A percentile compares a stretch with the other conserved stretches of the same genome.
Conservation (phyloP, 35 echinoderm and acorn worm genomes). For the Hemicentrotus pulcherrimus region DNA sequence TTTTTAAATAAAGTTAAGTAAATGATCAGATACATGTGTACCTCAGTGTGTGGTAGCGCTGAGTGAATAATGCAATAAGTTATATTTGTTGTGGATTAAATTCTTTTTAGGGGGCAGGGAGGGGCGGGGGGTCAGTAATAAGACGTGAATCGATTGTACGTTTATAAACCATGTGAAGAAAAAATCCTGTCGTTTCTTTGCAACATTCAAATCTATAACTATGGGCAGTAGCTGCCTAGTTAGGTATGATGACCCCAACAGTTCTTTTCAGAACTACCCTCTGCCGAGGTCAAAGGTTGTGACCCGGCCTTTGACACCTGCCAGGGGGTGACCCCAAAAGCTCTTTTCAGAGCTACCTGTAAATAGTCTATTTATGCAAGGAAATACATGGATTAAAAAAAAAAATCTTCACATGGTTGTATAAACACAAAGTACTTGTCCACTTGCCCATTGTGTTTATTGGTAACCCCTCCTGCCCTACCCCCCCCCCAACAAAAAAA, state of each 20-base stretch:
- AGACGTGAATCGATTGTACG: background rate
- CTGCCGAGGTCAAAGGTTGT: background rate
- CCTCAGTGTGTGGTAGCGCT: background rate
- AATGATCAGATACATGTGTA: background rate
- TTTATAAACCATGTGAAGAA: background rate
- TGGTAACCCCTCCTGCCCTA: background rate
- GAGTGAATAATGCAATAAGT: background rate
- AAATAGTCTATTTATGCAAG: slow-evolving; percentile 7
- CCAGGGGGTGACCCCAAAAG: slow-evolving; percentile 6
- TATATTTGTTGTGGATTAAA: background rate
- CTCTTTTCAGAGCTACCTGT: background rate
- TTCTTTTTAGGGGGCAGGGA: background rate
- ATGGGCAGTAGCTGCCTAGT: background rate
- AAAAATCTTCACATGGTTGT: background rate
- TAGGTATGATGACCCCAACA: background rate
- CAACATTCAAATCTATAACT: background rate
- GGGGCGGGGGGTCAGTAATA: background rate
- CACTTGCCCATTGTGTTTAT: background rate
- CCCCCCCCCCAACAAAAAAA: background rate
- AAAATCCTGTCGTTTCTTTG: background rate
- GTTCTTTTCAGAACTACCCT: slow-evolving; percentile 10
- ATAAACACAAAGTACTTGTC: background rate
- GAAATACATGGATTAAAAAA: background rate
- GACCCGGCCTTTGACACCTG: background rate
- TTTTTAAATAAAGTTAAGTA: background rate